Percentiles rank a stretch among this genome's conserved stretches.
Evolutionary conservation across 2,888 invertebrate genomes (phyloP).

Genomic region (Leistus spinibarbis): DNA sequence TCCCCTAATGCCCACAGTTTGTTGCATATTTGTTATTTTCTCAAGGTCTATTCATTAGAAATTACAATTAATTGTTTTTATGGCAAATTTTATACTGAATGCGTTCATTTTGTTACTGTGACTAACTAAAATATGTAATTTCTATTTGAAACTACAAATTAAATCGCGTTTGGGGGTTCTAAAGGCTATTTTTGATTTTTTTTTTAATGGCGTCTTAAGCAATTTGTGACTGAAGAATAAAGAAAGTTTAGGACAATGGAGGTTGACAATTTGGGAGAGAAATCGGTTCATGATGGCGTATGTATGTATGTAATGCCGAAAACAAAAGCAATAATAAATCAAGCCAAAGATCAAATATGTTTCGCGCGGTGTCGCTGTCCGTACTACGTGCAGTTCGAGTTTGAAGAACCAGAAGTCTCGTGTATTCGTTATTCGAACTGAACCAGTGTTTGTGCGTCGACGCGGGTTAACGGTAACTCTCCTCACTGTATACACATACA

Average conservation of each 20-base stretch:
- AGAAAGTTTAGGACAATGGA: neutral
- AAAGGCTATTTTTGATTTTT: neutral
- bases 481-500: neutral
- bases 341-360: no score
- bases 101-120: no score
- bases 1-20: neutral
- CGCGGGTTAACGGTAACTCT: constrained; percentile 16
- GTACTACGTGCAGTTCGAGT: neutral
- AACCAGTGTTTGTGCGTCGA: constrained; percentile 20
- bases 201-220: neutral
- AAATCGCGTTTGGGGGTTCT: no score
- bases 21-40: no score
- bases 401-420: constrained; percentile 13
- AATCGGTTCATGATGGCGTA: neutral
- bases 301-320: neutral
- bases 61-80: no score
- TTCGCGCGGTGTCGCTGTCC: neutral
- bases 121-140: no score
- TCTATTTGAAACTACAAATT: neutral
- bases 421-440: constrained; percentile 19
- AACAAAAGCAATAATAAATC: constrained; percentile 13
- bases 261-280: no score
- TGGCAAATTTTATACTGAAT: no score
- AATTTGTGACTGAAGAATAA: neutral
- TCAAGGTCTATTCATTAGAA: no score